Evolutionary conservation across 2,797 vertebrate genomes (phyloP).

Genomic region (Tapera naevia): DNA sequence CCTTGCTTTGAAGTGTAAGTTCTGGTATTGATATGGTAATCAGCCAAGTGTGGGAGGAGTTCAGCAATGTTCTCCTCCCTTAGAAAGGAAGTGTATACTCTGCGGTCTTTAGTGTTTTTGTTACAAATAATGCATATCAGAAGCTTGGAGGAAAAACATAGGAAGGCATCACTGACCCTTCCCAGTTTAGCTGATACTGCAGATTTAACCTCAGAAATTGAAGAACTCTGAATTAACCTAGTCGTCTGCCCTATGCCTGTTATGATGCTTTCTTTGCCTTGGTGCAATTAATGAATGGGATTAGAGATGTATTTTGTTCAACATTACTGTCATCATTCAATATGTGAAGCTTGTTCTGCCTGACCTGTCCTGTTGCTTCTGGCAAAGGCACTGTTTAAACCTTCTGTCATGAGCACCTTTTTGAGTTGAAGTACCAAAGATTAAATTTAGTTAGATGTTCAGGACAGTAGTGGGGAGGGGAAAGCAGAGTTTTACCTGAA

Average conservation of each 20-base stretch:
- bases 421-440: neutral
- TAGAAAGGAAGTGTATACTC: neutral
- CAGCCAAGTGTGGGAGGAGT: neutral
- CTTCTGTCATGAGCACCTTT: neutral
- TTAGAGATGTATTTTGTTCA: neutral
- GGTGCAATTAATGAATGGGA: neutral
- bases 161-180: neutral
- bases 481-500: neutral
- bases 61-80: neutral
- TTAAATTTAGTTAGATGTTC: neutral
- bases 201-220: neutral
- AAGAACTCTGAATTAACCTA: neutral
- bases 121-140: neutral
- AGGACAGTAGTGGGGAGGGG: neutral
- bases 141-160: neutral
- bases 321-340: neutral
- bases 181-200: neutral
- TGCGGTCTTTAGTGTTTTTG: neutral
- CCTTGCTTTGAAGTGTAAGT: neutral
- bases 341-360: neutral
- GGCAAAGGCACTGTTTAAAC: neutral
- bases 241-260: neutral
- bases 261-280: neutral
- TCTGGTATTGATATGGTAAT: constrained; percentile 8
- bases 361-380: neutral